phyloP scores from a whole-genome alignment of 2,888 invertebrate species.

The Microctonus hyperodae region DNA sequence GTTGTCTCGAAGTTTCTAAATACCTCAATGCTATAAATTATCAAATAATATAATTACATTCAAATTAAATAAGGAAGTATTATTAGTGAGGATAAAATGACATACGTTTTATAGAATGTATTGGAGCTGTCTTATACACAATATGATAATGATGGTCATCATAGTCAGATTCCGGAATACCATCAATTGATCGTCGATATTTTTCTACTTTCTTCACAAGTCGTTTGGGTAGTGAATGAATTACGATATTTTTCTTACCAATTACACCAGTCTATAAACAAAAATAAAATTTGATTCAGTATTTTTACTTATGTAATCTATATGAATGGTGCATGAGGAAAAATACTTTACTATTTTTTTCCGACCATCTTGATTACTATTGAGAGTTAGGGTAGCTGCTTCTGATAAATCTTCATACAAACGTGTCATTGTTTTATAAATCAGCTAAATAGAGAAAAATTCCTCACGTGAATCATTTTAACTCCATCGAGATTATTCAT shows the following conservation, averaged over 20 bases:
- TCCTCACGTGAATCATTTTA: background rate
- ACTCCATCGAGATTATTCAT: too few relatives aligned
- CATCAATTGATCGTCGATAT: conserved; percentile 19
- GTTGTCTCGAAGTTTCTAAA: background rate
- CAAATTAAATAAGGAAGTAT: background rate
- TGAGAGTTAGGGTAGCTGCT: conserved; percentile 8
- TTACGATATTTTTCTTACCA: conserved; percentile 7
- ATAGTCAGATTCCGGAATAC: background rate
- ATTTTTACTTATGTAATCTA: too few relatives aligned
- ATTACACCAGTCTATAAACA: conserved; percentile 29
- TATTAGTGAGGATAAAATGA: background rate
- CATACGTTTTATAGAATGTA: background rate
- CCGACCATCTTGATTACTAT: background rate
- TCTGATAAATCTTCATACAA: background rate
- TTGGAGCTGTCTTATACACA: conserved; percentile 18
- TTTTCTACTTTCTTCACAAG: conserved; percentile 4
- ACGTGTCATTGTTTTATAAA: background rate
- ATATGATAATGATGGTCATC: conserved; percentile 31
- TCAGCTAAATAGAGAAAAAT: background rate
- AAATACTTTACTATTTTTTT: background rate
- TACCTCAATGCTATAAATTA: background rate
- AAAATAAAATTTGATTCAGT: background rate
- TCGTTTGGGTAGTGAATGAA: conserved; percentile 32
- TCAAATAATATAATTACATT: background rate
- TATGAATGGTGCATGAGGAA: too few relatives aligned